Conservation (phyloP, 2,888 invertebrate species). For the Erebia ligea region DNA sequence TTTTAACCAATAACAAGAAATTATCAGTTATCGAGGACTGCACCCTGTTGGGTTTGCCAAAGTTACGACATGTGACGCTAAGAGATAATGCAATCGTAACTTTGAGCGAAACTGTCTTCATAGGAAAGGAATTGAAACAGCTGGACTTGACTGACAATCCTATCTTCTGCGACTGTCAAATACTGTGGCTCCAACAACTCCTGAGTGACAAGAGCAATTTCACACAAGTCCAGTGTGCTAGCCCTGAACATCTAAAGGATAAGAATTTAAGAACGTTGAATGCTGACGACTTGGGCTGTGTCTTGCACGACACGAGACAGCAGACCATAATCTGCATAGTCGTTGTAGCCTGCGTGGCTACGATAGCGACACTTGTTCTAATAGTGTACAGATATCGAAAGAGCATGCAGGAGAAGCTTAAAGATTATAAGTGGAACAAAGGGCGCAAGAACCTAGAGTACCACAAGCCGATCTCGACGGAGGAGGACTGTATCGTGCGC, state of each 20-base stretch:
- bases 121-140: slow-evolving; percentile 89
- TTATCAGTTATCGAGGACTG: slow-evolving; percentile 89
- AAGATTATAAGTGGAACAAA: slow-evolving; percentile 92
- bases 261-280: slow-evolving; percentile 86
- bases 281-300: slow-evolving; percentile 91
- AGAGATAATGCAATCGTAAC: slow-evolving; percentile 90
- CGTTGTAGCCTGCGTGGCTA: slow-evolving; percentile 88
- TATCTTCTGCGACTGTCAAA: slow-evolving; percentile 90
- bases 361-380: slow-evolving; percentile 87
- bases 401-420: slow-evolving; percentile 90
- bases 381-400: slow-evolving; percentile 91
- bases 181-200: slow-evolving; percentile 91
- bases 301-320: slow-evolving; percentile 89
- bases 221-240: slow-evolving; percentile 88
- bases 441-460: slow-evolving; percentile 93
- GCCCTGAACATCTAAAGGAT: slow-evolving; percentile 88
- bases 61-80: slow-evolving; percentile 89
- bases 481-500: slow-evolving; percentile 92
- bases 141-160: slow-evolving; percentile 93
- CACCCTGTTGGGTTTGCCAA: slow-evolving; percentile 90
- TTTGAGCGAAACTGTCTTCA: slow-evolving; percentile 90
- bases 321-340: slow-evolving; percentile 91
- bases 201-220: slow-evolving; percentile 87
- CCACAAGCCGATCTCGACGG: slow-evolving; percentile 92
- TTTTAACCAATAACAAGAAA: slow-evolving; percentile 90